phyloP scores from a whole-genome alignment of 2,797 vertebrate genomes.

The Threskiornis aethiopicus region DNA sequence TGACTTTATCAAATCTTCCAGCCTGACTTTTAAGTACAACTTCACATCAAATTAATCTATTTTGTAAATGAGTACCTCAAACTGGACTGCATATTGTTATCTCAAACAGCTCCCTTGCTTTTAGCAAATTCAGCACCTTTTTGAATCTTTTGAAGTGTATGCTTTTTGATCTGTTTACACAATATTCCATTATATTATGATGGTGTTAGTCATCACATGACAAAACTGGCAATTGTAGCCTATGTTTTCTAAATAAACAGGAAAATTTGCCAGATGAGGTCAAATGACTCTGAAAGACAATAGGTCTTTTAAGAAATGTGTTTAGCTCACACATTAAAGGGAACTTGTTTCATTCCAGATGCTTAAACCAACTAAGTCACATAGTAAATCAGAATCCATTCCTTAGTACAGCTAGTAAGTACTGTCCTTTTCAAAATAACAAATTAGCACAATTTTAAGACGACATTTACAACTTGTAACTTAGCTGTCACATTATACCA shows the following conservation, averaged over 20 bases:
- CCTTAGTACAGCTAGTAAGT: background rate
- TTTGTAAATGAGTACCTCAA: background rate
- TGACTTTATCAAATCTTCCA: background rate
- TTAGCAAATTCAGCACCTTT: background rate
- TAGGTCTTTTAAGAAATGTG: constrained; percentile 8
- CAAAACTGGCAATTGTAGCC: background rate
- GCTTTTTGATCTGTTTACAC: background rate
- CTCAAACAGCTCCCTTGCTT: background rate
- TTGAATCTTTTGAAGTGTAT: background rate
- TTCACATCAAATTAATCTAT: background rate
- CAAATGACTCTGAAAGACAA: constrained; percentile 48
- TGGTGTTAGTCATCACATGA: constrained; percentile 25
- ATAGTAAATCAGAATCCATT: background rate
- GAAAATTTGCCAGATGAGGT: constrained; percentile 37
- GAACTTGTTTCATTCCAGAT: background rate
- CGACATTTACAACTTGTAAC: background rate
- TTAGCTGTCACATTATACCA: background rate
- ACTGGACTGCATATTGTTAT: background rate
- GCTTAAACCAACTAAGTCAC: background rate
- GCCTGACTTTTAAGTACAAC: background rate
- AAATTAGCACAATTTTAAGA: background rate
- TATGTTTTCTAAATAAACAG: constrained; percentile 51
- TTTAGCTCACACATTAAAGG: background rate
- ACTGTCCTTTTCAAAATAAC: background rate
- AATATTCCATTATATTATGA: background rate